Evolutionary conservation across 2,113 vertebrate species (phyloP), one percentile per base, ranked within the genome.

Genomic region (Calypte anna): DNA sequence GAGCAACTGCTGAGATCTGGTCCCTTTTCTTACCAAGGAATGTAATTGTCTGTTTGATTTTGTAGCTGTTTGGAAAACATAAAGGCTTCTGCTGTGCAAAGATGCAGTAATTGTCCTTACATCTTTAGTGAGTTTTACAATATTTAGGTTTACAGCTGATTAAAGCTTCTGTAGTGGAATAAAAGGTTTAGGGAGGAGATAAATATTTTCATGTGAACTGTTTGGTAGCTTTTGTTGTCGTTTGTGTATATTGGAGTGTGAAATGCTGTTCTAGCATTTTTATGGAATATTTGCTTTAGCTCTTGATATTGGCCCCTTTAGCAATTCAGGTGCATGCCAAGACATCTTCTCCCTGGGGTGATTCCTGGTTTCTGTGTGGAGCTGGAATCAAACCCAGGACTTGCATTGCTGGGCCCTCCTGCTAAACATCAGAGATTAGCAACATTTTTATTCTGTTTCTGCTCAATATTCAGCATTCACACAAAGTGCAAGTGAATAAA

Each of bases 401-500:
- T 85, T 12, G 68, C 2, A 0, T 18, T 38, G 2, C 54, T 25
- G 68, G 44, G 62, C 36, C 63, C 55, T 46, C 24, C 19, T 21
- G 44, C 63, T 36, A 20, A 59, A 10, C 12, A 4, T 4, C n/a
- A 43, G 21, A 17, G 3, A 5, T 21, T 33, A 18, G 36, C 51
- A 10, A 7, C 2, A 0, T 3, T 48, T 46, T 18, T 17, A 15
- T 48, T 43, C n/a, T 1, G 1, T 9, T 70, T 31, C 63, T 81
- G 59, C 86, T 86, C 64, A 36, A 10, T 54, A 21, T 19, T 69
- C 75, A 14, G 63, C 9, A 3, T 31, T 61, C 22, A 12, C n/a
- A 11, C 30, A 15, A 50, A 22, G 64, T 61, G 70, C 46, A 19
- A 31, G 64, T 54, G 58, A 55, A 5, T 10, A 15, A 33, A 64